phyloP scores from a whole-genome alignment of 1,140 invertebrate genomes.

The Pseudoatta argentina region DNA sequence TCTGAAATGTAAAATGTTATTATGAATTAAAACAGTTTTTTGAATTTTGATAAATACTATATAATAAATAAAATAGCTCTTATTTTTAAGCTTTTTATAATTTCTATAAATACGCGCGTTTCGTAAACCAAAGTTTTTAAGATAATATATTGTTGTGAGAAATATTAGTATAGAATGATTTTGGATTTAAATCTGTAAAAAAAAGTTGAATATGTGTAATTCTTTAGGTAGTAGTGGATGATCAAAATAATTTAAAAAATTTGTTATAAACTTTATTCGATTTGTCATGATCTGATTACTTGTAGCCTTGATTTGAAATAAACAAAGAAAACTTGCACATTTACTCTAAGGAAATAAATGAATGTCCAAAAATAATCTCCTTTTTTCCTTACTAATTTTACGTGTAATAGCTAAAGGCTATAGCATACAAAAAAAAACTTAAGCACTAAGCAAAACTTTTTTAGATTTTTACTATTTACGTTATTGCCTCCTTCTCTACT shows the following conservation, averaged over 20 bases:
- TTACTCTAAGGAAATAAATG: background rate
- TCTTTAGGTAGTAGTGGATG: background rate
- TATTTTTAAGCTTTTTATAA: background rate
- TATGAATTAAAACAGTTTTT: background rate
- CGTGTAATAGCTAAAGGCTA: background rate
- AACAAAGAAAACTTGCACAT: background rate
- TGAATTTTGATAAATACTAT: conserved; percentile 1
- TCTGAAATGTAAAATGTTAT: background rate
- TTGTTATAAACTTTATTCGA: background rate
- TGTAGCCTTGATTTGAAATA: background rate
- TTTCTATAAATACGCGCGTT: background rate
- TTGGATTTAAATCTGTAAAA: background rate
- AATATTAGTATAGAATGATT: background rate
- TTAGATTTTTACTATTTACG: no score
- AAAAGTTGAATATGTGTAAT: background rate
- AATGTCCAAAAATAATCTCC: background rate
- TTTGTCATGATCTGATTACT: background rate
- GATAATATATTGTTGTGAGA: background rate
- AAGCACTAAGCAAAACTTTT: no score
- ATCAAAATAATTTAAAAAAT: background rate
- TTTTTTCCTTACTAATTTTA: background rate
- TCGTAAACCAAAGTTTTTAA: background rate
- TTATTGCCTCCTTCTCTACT: no score
- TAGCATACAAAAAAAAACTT: no score
- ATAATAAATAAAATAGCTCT: background rate